Conservation (phyloP, 2,888 invertebrate genomes). For the Drosophila atripex region DNA sequence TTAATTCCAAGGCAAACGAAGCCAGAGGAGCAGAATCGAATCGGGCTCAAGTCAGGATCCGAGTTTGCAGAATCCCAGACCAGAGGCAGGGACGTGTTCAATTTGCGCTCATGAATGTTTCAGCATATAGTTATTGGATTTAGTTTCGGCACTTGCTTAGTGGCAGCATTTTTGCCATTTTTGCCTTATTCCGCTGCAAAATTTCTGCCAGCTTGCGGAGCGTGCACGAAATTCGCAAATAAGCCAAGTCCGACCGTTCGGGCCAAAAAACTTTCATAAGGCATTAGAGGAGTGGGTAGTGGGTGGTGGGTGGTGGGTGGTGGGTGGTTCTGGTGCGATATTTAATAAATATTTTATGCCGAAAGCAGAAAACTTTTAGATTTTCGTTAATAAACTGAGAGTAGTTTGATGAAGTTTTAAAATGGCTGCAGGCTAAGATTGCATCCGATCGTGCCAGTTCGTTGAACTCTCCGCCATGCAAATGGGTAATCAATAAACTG, state of each 20-base stretch:
- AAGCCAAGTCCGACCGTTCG: constrained; percentile 39
- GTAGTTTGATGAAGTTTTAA: not conserved
- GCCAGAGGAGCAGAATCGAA: constrained; percentile 35
- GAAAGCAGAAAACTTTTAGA: constrained; percentile 2
- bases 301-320: not conserved
- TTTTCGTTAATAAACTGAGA: constrained; percentile 31
- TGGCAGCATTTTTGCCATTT: constrained; percentile 55
- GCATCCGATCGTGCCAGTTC: constrained; percentile 5
- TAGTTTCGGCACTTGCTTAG: constrained; percentile 72
- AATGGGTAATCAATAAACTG: constrained; percentile 26
- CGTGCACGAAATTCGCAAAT: constrained; percentile 71
- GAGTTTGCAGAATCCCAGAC: constrained; percentile 39
- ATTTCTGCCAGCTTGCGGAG: constrained; percentile 43
- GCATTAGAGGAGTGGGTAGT: constrained; percentile 18
- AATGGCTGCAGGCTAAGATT: not conserved
- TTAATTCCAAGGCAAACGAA: constrained; percentile 55
- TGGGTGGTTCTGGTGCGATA: constrained; percentile 7
- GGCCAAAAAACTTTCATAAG: constrained; percentile 38
- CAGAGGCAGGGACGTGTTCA: constrained; percentile 66
- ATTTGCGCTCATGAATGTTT: constrained; percentile 80
- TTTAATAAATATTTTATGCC: constrained; percentile 42
- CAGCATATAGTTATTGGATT: constrained; percentile 74
- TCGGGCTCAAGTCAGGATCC: constrained; percentile 15
- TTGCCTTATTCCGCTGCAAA: constrained; percentile 10
- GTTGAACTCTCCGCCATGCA: constrained; percentile 30